Evolutionary conservation across 2,113 vertebrate genomes (phyloP), one percentile per base, ranked within the genome.

Genomic region (Oceanodroma tethys): DNA sequence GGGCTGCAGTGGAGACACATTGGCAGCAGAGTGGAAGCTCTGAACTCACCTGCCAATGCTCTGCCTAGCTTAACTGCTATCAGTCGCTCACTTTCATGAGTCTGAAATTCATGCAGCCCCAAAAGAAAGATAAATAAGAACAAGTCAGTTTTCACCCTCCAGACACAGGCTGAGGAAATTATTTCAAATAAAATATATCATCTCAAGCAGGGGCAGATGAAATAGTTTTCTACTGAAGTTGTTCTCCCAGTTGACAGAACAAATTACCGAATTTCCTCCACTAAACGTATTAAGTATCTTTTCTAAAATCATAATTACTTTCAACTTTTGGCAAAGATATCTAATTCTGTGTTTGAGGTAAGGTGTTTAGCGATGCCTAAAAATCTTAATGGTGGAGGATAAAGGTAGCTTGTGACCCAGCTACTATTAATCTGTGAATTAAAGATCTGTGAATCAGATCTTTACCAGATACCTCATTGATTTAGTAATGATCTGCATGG

Each of bases 151-250:
- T 98, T 97, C 85, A 94, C 97, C 98, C 98, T 98, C 95, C 88
- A 96, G 98, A 97, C 94, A 98, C 91, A 97, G 96, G 86, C 97
- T 1, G 6, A 97, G 97, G 96, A 98, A 98, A 98, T 97, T 93
- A 98, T 98, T 98, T 98, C 97, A 95, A 96, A 98, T 98, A 98
- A 98, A 98, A 98, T 98, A 98, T 96, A 97, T 98, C 97, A 98
- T 96, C 95, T 97, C 95, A 97, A 97, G 72, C 95, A 95, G 90
- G 89, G 87, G 89, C 59, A 98, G 96, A 97, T 98, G 96, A 96
- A 98, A 98, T 96, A 96, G 94, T 98, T 98, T 97, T 93, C 96
- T 95, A 60, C 89, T 94, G 47, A 97, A 97, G 96, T 93, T 83
- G 45, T 87, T 97, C 94, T 96, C 95, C 75, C 78, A 91, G 93